Evolutionary conservation across 2,797 vertebrate genomes (phyloP), one percentile per base, ranked within the genome.

Genomic region (Clarias pachynema): DNA sequence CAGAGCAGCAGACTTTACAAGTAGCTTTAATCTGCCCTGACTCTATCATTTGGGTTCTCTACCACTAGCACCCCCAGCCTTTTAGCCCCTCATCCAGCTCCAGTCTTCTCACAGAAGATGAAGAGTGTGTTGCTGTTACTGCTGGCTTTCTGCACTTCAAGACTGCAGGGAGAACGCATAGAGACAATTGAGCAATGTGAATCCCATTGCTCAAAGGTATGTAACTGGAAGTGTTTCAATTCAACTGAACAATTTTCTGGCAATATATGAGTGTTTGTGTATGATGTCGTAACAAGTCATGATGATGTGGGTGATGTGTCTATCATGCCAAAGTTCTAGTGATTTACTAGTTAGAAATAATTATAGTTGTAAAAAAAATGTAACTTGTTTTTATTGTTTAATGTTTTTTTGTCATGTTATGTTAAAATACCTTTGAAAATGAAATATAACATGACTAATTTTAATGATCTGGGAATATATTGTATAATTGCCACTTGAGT

Each of bases 161-260:
- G 82, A 88, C 86, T 83, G 72, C 85, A 88, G 72, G 89, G 31
- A 83, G 49, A 65, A n/a, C 66, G 40, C 63, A 85, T 93, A 86
- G 91, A 94, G 82, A 93, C 88, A 88, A 93, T 93, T 85, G 75
- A 91, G 15, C 73, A 29, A 34, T 95, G 93, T 86, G 84, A 80
- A 68, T 90, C 89, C 22, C 87, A 70, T 18, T 95, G 94, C 86
- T 91, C 92, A 84, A 88, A 94, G 94, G 95, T 95, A 95, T 93
- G 44, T 60, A 5, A 81, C 24, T 63, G 9, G 44, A 79, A 18
- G 16, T 26, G 1, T 26, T 65, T 65, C 2, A 12, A 49, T 49
- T 49, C 2, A 49, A 29, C 60, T 49, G 44, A 49, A 29, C 40
- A 12, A 22, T 66, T 22, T 53, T 80, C 26, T 66, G 79, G 5